These are phyloP conservation scores for Clostera curtula DNA, from an alignment of 2,888 invertebrate genomes.

Conservation along the genomic window DNA sequence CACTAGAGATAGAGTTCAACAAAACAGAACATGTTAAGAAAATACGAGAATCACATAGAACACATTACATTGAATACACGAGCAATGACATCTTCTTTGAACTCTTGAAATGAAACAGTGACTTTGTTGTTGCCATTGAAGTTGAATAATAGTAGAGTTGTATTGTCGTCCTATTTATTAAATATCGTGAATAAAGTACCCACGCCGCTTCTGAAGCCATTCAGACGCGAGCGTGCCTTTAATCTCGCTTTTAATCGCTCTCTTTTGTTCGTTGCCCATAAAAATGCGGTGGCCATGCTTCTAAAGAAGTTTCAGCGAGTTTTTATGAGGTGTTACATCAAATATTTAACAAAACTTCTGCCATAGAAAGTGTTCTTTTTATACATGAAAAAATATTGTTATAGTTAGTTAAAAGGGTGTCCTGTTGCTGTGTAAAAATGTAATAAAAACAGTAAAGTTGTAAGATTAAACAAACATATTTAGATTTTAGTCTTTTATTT, in stretches of 20 bases:
- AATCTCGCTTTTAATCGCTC: constrained; percentile 1
- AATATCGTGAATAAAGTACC: constrained; percentile 1
- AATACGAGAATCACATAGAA: too few relatives aligned
- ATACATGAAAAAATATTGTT: too few relatives aligned
- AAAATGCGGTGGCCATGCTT: background rate
- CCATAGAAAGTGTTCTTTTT: too few relatives aligned
- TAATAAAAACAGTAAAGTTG: constrained; percentile 13
- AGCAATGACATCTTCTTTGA: too few relatives aligned
- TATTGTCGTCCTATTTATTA: background rate
- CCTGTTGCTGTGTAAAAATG: constrained; percentile 20
- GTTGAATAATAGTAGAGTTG: background rate
- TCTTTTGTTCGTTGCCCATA: background rate
- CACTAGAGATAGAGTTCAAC: too few relatives aligned
- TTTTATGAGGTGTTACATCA: background rate
- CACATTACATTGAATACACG: too few relatives aligned
- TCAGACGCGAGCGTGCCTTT: background rate
- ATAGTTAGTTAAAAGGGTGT: constrained; percentile 3
- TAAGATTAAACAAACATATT: constrained; percentile 8
- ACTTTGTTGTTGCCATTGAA: too few relatives aligned
- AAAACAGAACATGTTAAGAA: too few relatives aligned
- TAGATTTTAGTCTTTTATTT: too few relatives aligned
- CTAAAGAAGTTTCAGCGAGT: background rate
- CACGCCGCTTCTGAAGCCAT: constrained; percentile 2
- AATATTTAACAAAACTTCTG: background rate
- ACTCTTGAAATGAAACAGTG: too few relatives aligned